Conservation (phyloP, 92 coral and sea anemone species). For the Epizoanthus illoricatus region DNA sequence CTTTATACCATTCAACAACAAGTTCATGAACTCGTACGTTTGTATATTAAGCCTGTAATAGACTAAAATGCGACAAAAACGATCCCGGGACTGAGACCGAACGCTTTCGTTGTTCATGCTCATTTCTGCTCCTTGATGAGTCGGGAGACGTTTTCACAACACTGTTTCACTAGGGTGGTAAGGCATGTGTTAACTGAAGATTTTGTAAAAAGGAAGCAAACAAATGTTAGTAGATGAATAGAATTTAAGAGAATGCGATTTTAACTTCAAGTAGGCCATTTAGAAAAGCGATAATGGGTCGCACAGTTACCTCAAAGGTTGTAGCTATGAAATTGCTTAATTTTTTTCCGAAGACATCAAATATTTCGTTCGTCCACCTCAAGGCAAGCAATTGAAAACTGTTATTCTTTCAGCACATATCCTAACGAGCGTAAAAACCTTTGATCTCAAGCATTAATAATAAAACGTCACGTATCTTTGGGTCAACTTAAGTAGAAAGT, state of each 20-base stretch:
- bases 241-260: neutral
- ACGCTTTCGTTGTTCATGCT: conserved; percentile 27
- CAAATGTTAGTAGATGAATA: conserved; percentile 17
- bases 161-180: neutral
- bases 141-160: neutral
- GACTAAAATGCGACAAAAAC: conserved; percentile 37
- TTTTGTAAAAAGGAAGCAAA: conserved; percentile 35
- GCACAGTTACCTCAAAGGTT: neutral
- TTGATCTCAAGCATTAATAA: conserved; percentile 32
- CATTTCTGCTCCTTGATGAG: neutral
- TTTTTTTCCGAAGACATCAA: conserved; percentile 9
- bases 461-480: conserved; percentile 48
- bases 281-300: conserved; percentile 29
- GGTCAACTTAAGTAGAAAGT: conserved; percentile 55
- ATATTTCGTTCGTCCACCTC: conserved; percentile 33
- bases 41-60: conserved; percentile 45
- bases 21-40: conserved; percentile 39
- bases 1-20: conserved; percentile 38
- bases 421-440: conserved; percentile 17
- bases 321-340: neutral
- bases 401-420: conserved; percentile 27
- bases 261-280: conserved; percentile 14
- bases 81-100: neutral
- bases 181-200: conserved; percentile 11
- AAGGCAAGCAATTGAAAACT: conserved; percentile 11